Evolutionary conservation across 2,113 vertebrate species (phyloP), one percentile per base, ranked within the genome.

Genomic region (Saccopteryx bilineata): DNA sequence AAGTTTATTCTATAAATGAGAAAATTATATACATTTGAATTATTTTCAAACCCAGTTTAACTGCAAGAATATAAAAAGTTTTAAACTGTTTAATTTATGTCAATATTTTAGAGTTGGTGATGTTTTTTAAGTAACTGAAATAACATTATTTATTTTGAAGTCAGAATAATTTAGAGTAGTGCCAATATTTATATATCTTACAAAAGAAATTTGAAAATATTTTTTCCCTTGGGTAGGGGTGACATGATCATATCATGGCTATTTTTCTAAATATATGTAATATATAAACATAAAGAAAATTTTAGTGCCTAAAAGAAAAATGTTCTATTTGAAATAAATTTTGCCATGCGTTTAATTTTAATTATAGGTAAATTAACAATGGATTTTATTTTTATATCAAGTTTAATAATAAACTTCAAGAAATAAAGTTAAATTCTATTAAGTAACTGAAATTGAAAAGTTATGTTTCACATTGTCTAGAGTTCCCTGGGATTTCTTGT

Each of bases 291-390:
- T 81, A 52, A 61, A 52, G 18, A 88, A 63, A 19, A 63, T 26
- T 87, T 54, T 31, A 80, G 8, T 75, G 24, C 5, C 31, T 61
- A 78, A 92, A 69, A 91, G 52, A 81, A 71, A 79, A 87, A 82
- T 52, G 4, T 90, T 60, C 9, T 71, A 11, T 24, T 63, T 90
- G 92, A 86, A 94, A 94, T 66, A 39, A 86, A 76, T 85, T 83
- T 76, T 54, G 9, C 56, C 50, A 65, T 39, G 11, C 60, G 19
- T 33, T 79, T 94, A 69, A 68, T 85, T 96, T 86, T 93, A 50
- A 66, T 12, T 60, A n/a, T 33, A 87, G 13, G 1, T 58, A 74
- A 75, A 58, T 93, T 72, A 92, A 85, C 9, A 68, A 50, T 46
- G 39, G 2, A 12, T 79, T 50, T 92, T 50, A 46, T 74, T 54